Percentiles rank a stretch among this genome's conserved stretches.
Conservation (phyloP, 1,140 invertebrate genomes). For the Sitophilus oryzae region DNA sequence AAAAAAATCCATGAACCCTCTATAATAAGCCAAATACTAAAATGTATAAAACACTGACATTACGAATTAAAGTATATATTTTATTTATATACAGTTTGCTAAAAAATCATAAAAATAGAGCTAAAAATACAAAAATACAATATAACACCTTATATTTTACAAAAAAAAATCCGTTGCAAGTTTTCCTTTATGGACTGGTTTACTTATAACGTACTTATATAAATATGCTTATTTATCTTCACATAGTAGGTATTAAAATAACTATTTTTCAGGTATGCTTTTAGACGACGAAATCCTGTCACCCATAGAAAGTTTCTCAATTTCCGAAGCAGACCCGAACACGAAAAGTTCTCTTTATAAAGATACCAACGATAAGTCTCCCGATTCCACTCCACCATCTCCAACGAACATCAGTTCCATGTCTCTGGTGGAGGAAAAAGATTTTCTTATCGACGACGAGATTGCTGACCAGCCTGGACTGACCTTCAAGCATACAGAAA, state of each 20-base stretch:
- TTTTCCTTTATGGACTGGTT: too few relatives aligned
- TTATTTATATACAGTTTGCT: too few relatives aligned
- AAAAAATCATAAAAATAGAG: too few relatives aligned
- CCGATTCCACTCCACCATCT: slow-evolving; percentile 57
- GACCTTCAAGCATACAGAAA: slow-evolving; percentile 68
- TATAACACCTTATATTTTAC: too few relatives aligned
- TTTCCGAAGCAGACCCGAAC: slow-evolving; percentile 54
- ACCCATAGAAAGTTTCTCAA: slow-evolving; percentile 70
- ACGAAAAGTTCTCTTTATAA: slow-evolving; percentile 43
- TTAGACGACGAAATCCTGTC: slow-evolving; percentile 62
- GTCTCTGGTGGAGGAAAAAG: slow-evolving; percentile 62
- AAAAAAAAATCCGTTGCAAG: too few relatives aligned
- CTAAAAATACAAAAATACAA: too few relatives aligned
- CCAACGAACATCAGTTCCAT: slow-evolving; percentile 72
- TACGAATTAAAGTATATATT: too few relatives aligned
- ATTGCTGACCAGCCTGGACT: slow-evolving; percentile 84
- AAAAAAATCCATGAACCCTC: too few relatives aligned
- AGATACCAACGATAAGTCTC: slow-evolving; percentile 41
- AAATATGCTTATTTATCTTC: not conserved
- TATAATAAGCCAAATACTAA: too few relatives aligned
- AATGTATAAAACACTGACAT: too few relatives aligned
- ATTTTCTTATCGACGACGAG: slow-evolving; percentile 81
- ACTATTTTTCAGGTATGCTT: slow-evolving; percentile 30
- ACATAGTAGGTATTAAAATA: not conserved
- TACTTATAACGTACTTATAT: too few relatives aligned